A percentile compares a stretch with the other conserved stretches of the same genome.
These are phyloP conservation scores for Loxodonta africana DNA, from an alignment of 2,113 vertebrate genomes.

Conservation along the genomic window DNA sequence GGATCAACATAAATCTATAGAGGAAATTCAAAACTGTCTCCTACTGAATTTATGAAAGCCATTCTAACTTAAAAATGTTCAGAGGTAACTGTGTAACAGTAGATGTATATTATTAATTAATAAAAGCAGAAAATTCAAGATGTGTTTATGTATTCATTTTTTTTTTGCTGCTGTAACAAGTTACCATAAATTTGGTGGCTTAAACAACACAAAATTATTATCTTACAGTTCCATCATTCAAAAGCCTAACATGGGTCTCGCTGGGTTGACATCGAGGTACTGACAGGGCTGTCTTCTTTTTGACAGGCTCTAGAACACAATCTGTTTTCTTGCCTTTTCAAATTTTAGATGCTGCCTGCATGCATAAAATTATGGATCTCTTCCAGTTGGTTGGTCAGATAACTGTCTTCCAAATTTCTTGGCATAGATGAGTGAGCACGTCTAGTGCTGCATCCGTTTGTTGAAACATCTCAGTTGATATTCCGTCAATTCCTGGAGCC, in stretches of 20 bases:
- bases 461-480: no score
- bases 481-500: no score
- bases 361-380: background rate
- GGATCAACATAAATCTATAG: background rate
- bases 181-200: background rate
- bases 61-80: background rate
- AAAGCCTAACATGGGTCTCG: background rate
- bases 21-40: background rate
- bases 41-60: background rate
- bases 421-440: no score
- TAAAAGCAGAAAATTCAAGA: background rate
- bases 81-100: background rate
- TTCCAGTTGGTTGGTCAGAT: no score
- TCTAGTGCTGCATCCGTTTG: no score
- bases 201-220: background rate
- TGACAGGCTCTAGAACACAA: background rate
- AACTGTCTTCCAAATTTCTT: no score
- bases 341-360: background rate
- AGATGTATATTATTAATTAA: background rate
- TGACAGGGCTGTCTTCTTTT: background rate
- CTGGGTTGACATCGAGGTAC: background rate
- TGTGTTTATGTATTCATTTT: background rate
- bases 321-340: background rate
- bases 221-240: background rate
- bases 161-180: background rate